phyloP scores from a whole-genome alignment of 2,888 invertebrate species.

The Micoletzkya japonica region DNA sequence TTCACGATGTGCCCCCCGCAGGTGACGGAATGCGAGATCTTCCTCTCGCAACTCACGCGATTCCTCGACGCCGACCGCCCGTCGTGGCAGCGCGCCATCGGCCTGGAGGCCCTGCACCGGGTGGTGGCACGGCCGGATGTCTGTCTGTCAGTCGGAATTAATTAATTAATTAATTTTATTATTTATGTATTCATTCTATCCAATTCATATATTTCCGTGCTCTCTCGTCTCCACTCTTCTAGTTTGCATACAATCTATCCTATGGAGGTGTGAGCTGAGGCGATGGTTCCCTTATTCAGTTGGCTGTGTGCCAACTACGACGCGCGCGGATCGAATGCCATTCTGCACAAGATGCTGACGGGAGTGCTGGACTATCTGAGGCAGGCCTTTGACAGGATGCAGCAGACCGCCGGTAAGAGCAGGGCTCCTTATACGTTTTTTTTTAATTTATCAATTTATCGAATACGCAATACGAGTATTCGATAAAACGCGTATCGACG shows the following conservation, averaged over 20 bases:
- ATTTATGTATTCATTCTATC: background rate
- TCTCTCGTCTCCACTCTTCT: background rate
- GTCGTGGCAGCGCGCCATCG: slow-evolving; percentile 90
- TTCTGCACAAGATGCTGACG: slow-evolving; percentile 6
- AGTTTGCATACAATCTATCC: background rate
- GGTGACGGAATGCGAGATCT: slow-evolving; percentile 96
- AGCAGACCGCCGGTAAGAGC: slow-evolving; percentile 34
- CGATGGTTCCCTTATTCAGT: background rate
- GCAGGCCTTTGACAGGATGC: slow-evolving; percentile 70
- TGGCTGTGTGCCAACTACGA: slow-evolving; percentile 29
- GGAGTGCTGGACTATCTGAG: slow-evolving; percentile 89
- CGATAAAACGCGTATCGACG: too few relatives aligned
- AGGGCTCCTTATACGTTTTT: too few relatives aligned
- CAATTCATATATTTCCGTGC: background rate
- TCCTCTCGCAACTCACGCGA: slow-evolving; percentile 91
- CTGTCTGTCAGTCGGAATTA: slow-evolving; percentile 36
- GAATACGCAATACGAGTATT: too few relatives aligned
- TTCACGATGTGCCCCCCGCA: too few relatives aligned
- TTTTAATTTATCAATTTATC: too few relatives aligned
- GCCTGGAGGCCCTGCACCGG: slow-evolving; percentile 91
- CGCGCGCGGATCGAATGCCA: slow-evolving; percentile 18
- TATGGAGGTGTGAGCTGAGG: background rate
- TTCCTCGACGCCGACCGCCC: slow-evolving; percentile 96
- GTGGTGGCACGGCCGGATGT: slow-evolving; percentile 86
- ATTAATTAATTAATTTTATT: background rate